Conservation (phyloP, 2,797 vertebrate genomes). For the Ispidina picta region DNA sequence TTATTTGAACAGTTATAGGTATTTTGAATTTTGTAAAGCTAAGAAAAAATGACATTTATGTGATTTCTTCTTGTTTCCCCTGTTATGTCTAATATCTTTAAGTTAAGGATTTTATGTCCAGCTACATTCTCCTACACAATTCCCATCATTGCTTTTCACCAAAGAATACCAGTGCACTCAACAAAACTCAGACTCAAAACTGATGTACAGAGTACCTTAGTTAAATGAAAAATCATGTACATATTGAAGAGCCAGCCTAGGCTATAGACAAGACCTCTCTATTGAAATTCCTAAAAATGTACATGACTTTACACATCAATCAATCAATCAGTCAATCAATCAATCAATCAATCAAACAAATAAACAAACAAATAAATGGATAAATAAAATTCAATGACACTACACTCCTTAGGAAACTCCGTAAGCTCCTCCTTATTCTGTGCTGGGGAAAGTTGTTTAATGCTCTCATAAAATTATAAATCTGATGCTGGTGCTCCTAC, state of each 20-base stretch:
- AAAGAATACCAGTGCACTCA: neutral
- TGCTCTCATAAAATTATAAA: neutral
- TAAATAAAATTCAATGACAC: accelerated
- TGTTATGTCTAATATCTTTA: neutral
- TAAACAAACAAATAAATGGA: neutral
- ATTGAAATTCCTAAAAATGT: neutral
- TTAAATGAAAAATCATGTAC: neutral
- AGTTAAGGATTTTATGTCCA: neutral
- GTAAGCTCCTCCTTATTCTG: neutral
- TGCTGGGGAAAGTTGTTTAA: neutral
- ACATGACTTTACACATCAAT: neutral
- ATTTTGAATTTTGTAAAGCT: neutral
- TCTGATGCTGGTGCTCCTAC: neutral
- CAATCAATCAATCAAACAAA: too few relatives aligned
- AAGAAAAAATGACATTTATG: neutral
- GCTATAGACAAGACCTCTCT: neutral
- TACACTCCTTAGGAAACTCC: neutral
- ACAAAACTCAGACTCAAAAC: neutral
- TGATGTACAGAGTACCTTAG: neutral
- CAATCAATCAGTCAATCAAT: too few relatives aligned
- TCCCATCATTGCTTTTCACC: neutral
- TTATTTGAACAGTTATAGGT: neutral
- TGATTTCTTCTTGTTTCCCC: neutral
- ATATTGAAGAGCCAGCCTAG: neutral
- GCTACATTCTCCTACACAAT: neutral